phyloP scores from a whole-genome alignment of 2,797 vertebrate genomes.

The Hippocampus kuda region DNA sequence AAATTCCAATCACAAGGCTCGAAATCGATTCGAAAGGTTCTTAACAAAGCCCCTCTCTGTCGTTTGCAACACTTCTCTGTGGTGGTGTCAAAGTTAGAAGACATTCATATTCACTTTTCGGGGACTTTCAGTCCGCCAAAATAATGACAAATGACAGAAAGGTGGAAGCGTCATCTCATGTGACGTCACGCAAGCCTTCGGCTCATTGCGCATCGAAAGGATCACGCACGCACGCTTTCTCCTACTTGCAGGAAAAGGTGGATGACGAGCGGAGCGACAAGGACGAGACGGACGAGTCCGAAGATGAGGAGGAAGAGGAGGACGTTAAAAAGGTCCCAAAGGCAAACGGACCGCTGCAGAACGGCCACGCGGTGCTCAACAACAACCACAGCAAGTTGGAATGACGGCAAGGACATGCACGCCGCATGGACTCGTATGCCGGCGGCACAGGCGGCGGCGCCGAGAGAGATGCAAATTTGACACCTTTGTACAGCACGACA shows the following conservation, averaged over 20 bases:
- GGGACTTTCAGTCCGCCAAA: no score
- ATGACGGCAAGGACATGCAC: constrained; percentile 51
- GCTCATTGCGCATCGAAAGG: not conserved
- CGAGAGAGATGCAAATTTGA: constrained; percentile 29
- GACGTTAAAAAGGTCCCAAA: constrained; percentile 35
- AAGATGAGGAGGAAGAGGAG: constrained; percentile 51
- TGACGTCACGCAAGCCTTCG: not conserved
- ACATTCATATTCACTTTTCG: no score
- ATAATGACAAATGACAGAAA: not conserved
- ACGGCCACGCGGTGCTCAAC: constrained; percentile 76
- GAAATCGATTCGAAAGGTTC: no score
- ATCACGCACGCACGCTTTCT: not conserved
- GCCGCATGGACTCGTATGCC: constrained; percentile 40
- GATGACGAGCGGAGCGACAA: constrained; percentile 89
- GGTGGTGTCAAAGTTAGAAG: no score
- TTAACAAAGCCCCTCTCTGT: no score
- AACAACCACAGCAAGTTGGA: constrained; percentile 85
- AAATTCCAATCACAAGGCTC: no score
- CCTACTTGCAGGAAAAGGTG: constrained; percentile 66
- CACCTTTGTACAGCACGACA: constrained; percentile 38
- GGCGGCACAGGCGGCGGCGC: constrained; percentile 19
- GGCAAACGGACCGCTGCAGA: constrained; percentile 74
- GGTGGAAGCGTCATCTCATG: not conserved
- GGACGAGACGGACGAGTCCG: constrained; percentile 78
- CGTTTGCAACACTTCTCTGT: no score